These are phyloP conservation scores for Sphaerodactylus townsendi DNA, from an alignment of 2,113 vertebrate species.

Conservation along the genomic window DNA sequence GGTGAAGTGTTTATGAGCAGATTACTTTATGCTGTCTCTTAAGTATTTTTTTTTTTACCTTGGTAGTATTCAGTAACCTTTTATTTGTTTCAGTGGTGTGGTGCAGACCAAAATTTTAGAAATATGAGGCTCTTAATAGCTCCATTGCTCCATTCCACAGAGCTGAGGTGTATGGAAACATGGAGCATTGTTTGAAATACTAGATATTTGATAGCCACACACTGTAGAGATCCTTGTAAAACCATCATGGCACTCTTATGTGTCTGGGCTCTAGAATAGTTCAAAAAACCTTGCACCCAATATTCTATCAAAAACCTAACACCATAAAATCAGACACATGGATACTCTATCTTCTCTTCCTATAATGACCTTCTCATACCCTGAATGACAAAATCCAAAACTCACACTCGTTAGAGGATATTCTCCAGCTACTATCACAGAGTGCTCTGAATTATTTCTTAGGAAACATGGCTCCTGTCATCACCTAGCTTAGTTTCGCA, in stretches of 20 bases:
- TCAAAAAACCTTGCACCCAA: neutral
- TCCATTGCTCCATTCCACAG: neutral
- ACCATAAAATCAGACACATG: neutral
- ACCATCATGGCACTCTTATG: neutral
- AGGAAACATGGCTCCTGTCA: neutral
- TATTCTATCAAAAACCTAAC: neutral
- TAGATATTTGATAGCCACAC: neutral
- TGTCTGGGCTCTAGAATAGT: neutral
- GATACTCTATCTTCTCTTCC: neutral
- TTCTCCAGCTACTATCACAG: neutral
- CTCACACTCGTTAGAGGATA: neutral
- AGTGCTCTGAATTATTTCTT: neutral
- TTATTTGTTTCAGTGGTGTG: slow-evolving; percentile 12
- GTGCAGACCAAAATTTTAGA: neutral
- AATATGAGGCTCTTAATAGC: slow-evolving; percentile 3
- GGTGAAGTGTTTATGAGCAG: slow-evolving; percentile 9
- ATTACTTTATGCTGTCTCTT: neutral
- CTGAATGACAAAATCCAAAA: neutral
- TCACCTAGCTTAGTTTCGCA: neutral
- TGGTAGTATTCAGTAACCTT: neutral
- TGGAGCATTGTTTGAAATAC: neutral
- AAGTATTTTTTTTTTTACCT: no score
- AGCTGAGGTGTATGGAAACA: neutral
- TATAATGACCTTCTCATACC: neutral
- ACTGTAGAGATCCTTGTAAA: neutral